Evolutionary conservation across 2,888 invertebrate species (phyloP).

Genomic region (Yponomeuta plumbellus): DNA sequence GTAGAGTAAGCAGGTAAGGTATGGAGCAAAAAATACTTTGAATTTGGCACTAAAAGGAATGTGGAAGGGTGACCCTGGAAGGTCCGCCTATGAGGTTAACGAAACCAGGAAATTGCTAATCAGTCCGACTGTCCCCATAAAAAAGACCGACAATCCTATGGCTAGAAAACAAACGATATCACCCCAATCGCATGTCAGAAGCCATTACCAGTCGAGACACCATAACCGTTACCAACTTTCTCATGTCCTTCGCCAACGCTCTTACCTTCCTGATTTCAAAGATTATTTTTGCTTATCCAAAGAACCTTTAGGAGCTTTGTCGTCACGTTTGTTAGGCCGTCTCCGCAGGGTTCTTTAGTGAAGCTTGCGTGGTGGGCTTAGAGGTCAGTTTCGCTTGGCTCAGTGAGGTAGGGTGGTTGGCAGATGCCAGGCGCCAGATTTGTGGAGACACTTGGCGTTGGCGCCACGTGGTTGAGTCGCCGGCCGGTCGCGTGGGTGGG

Average conservation of each 20-base stretch:
- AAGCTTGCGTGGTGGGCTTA: neutral
- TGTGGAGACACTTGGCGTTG: neutral
- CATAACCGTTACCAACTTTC: neutral
- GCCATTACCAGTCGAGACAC: neutral
- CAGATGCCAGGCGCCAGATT: neutral
- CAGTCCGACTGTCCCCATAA: neutral
- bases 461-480: neutral
- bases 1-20: neutral
- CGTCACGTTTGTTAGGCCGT: neutral
- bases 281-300: neutral
- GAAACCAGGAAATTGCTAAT: neutral
- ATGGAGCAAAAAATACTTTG: neutral
- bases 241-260: neutral
- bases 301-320: neutral
- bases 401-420: neutral
- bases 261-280: neutral
- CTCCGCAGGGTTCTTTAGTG: neutral
- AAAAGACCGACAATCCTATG: neutral
- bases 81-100: neutral
- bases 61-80: neutral
- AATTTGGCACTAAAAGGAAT: neutral
- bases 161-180: conserved; percentile 1
- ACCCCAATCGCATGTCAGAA: conserved; percentile 1
- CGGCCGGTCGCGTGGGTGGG: neutral
- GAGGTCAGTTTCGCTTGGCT: neutral